Base-by-base conservation (phyloP, 2,113 vertebrate genomes). In the Protobothrops flavoviridis region DNA sequence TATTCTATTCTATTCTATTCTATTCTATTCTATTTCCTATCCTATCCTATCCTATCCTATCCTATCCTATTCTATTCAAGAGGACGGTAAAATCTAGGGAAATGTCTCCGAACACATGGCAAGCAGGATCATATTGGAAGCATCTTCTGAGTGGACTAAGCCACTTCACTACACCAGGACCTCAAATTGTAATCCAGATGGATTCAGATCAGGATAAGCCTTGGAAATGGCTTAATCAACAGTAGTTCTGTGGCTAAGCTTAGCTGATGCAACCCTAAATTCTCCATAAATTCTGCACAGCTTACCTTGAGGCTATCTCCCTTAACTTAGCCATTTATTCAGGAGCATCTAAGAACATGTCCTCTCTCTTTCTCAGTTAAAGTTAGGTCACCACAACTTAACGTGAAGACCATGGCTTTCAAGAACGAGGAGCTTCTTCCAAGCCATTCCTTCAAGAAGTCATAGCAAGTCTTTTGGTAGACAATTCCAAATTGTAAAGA, bases 151-250 rank as follows among this genome's bases (percentile, higher is more conserved):
- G 17, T 55, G 53, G 53, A 55, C 53, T 55, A 12, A 17, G 53
- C 15, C 13, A 17, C 12, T 55, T 55, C 53, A 55, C 53, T 4
- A 55, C 53, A 55, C 17, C 11, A 55, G 3, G 15, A 55, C 4
- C 53, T 55, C 15, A 55, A 17, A 55, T 55, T 17, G 33, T 29
- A 3, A 4, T 74, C 64, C 64, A n/a, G 64, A 29, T 74, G 29
- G 29, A 12, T 74, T 69, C 64, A n/a, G 64, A 29, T 5, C 3
- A n/a, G 64, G 0, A 9, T 12, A n/a, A 29, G 7, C 3, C 33
- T 4, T n/a, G 12, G n/a, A 17, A 81, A 24, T 0, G 17, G 13
- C 9, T 10, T 3, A n/a, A 15, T 43, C 3, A 1, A 39, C n/a
- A 39, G 74, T 15, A 33, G 29, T 17, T n/a, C n/a, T 39, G 74